A percentile compares a stretch with the other conserved stretches of the same genome.
Evolutionary conservation across 2,888 invertebrate genomes (phyloP).

Genomic region (Leptinotarsa tumamoca): DNA sequence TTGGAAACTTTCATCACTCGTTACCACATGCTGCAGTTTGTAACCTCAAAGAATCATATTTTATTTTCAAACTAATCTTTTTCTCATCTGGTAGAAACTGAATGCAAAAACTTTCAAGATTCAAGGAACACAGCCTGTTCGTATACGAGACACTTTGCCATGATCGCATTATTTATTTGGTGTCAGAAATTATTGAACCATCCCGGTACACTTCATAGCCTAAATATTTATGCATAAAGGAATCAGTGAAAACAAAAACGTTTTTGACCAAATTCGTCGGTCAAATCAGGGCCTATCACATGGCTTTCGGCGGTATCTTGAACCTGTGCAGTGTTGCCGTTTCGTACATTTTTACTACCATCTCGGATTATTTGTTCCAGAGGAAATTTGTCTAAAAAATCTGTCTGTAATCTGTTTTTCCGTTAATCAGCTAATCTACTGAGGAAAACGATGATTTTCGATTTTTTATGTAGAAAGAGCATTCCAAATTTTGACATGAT

Average conservation of each 20-base stretch:
- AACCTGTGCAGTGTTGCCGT: constrained; percentile 21
- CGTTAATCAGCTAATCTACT: too few species aligned
- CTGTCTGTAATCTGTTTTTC: too few species aligned
- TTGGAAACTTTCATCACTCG: too few species aligned
- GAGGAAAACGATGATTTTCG: not conserved
- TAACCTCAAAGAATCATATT: too few species aligned
- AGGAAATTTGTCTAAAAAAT: too few species aligned
- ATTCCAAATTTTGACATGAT: too few species aligned
- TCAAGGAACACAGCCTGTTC: too few species aligned
- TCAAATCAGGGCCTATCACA: constrained; percentile 17
- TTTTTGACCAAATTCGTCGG: constrained; percentile 11
- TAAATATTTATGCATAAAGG: constrained; percentile 12
- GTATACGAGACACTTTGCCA: too few species aligned
- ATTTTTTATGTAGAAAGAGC: not conserved
- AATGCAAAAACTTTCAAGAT: too few species aligned
- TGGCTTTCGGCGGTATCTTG: constrained; percentile 23
- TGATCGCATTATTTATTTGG: not conserved
- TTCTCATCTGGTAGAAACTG: too few species aligned
- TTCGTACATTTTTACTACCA: not conserved
- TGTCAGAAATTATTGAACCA: not conserved
- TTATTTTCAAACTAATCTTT: too few species aligned
- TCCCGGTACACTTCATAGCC: not conserved
- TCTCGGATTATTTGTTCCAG: not conserved
- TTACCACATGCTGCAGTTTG: too few species aligned
- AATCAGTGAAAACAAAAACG: constrained; percentile 9